phyloP scores from a whole-genome alignment of 2,113 vertebrate genomes.

The Odontesthes bonariensis region DNA sequence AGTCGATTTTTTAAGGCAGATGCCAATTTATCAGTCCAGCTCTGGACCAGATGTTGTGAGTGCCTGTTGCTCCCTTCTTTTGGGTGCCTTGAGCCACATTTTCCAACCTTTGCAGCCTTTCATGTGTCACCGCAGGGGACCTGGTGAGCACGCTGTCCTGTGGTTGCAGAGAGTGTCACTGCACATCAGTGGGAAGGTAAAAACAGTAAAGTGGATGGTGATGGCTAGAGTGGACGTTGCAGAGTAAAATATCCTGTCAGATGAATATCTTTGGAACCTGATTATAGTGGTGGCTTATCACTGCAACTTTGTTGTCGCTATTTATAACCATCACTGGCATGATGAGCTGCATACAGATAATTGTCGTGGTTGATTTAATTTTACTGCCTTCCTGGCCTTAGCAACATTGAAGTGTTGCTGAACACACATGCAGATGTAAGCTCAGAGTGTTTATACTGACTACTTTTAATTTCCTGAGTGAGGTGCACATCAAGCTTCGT shows the following conservation, averaged over 20 bases:
- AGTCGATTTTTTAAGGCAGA: not conserved
- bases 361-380: constrained; percentile 54
- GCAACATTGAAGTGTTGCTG: constrained; percentile 22
- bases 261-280: constrained; percentile 33
- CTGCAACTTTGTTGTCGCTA: constrained; percentile 30
- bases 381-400: constrained; percentile 32
- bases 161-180: constrained; percentile 4
- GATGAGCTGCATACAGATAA: constrained; percentile 32
- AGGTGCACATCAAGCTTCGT: constrained; percentile 25
- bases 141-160: constrained; percentile 3
- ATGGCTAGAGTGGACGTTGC: constrained; percentile 11
- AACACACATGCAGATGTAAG: constrained; percentile 8
- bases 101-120: constrained; percentile 20
- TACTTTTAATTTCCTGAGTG: constrained; percentile 68
- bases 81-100: not conserved
- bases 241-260: constrained; percentile 12
- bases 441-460: constrained; percentile 49
- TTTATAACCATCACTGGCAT: constrained; percentile 23
- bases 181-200: constrained; percentile 23
- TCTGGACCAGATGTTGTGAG: constrained; percentile 11
- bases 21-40: not conserved
- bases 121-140: constrained; percentile 11
- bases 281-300: constrained; percentile 26
- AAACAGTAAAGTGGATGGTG: not conserved
- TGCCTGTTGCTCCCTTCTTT: not conserved